Base-by-base conservation (phyloP, 2,888 invertebrate species). In the Himalopsyche kuldschensis region DNA sequence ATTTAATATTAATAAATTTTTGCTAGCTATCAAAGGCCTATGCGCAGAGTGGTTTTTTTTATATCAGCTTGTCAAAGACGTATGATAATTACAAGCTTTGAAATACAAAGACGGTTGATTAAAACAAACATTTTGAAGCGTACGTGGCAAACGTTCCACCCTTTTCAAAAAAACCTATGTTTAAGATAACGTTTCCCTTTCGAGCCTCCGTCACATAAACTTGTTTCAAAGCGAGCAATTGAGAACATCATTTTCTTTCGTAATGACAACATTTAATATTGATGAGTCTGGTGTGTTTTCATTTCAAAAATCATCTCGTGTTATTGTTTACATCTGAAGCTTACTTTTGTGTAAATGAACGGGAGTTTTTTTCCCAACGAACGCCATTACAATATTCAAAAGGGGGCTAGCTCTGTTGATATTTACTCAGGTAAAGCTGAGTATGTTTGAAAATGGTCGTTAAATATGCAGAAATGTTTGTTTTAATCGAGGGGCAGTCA, bases 191-290 rank as follows among this genome's bases (percentile, higher is more conserved):
- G 30, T 69, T 69, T 30, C 27, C 15, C 27, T 69, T 69, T 4
- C 11, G 4, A 41, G 11, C 15, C 11, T 41, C 15, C 41, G 15
- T 4, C 41, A 41, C 6, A 41, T 15, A 41, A 41, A 41, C 15
- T 41, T 41, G 15, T 41, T 41, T 15, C 41, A 41, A 69, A 69
- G 30, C 10, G 80, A 32, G 32, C 35, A 8, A 46, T 81, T 77
- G 15, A 55, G 17, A 35, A 63, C 31, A 55, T 32, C 81, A 55
- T 78, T 81, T 75, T 81, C 11, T 69, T 27, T 15, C 20, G 83
- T 83, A 83, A 85, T 85, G 83, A 69, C 79, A 48, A 81, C 79
- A 79, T 81, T 81, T 83, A 85, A 79, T 85, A 83, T 85, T 83
- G 81, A 85, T 77, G 81, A 46, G 79, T 47, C 8, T 30, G 11